Percentiles rank a stretch among this genome's conserved stretches.
Evolutionary conservation across 2,888 invertebrate genomes (phyloP).

Genomic region (Corythucha ciliata): DNA sequence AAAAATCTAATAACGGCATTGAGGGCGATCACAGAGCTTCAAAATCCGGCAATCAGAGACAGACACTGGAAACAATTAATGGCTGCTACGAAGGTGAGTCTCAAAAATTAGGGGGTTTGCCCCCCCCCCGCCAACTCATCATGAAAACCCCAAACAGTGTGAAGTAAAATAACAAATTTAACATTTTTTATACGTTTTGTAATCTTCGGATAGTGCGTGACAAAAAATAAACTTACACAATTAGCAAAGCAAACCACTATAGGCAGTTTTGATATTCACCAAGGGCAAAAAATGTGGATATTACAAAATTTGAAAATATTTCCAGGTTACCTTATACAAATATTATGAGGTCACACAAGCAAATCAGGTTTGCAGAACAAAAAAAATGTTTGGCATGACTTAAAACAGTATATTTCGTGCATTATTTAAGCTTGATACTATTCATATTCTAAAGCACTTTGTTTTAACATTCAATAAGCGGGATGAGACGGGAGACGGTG

Average conservation of each 20-base stretch:
- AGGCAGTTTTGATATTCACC: not conserved
- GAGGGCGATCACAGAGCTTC: conserved; percentile 83
- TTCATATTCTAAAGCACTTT: no score
- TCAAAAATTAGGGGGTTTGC: not conserved
- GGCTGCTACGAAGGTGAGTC: conserved; percentile 72
- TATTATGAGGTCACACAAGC: conserved; percentile 26
- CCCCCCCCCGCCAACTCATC: not conserved
- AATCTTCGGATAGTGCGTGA: no score
- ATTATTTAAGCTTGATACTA: no score
- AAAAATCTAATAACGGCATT: conserved; percentile 90
- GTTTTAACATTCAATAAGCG: no score
- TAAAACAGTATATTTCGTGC: no score
- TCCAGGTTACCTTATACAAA: conserved; percentile 29
- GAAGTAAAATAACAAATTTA: no score
- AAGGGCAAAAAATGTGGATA: not conserved
- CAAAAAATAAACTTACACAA: no score
- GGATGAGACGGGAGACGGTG: no score
- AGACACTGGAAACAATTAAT: conserved; percentile 91
- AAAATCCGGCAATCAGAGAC: conserved; percentile 87
- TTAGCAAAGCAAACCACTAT: no score
- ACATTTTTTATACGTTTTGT: no score
- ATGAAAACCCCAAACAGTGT: not conserved
- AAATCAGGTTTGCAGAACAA: conserved; percentile 29
- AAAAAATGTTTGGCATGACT: no score
- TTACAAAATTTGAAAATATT: conserved; percentile 11